Conservation (phyloP, 2,888 invertebrate genomes). For the Phortica okadai region DNA sequence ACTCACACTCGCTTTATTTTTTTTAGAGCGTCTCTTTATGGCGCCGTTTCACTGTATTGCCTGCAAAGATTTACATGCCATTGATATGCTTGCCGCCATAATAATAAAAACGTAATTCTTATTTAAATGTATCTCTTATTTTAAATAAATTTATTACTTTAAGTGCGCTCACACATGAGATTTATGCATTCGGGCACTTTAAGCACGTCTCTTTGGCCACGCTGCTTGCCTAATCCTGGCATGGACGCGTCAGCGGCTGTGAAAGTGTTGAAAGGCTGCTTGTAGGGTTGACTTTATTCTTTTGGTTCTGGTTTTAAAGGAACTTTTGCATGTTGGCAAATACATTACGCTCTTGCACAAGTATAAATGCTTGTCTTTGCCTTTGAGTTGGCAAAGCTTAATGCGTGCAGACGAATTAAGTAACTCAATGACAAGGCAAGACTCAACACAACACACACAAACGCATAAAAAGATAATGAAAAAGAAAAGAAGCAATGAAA, state of each 20-base stretch:
- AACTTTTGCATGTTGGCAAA: neutral
- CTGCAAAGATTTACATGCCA: slow-evolving; percentile 23
- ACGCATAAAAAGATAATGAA: neutral
- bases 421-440: neutral
- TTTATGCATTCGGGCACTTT: slow-evolving; percentile 49
- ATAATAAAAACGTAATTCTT: slow-evolving; percentile 41
- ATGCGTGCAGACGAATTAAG: slow-evolving; percentile 21
- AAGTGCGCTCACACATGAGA: slow-evolving; percentile 58
- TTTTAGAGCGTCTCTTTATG: slow-evolving; percentile 54
- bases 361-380: neutral
- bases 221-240: neutral
- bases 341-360: slow-evolving; percentile 3
- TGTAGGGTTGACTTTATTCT: neutral
- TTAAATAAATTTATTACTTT: slow-evolving; percentile 62
- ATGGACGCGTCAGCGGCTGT: neutral
- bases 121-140: slow-evolving; percentile 52
- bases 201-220: neutral
- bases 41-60: slow-evolving; percentile 39
- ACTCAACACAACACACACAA: neutral
- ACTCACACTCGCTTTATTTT: slow-evolving; percentile 43
- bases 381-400: slow-evolving; percentile 2
- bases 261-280: neutral
- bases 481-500: neutral
- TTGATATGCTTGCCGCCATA: slow-evolving; percentile 44
- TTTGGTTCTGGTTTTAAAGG: neutral